Evolutionary conservation across 1,140 invertebrate species (phyloP).

Genomic region (Mya arenaria): DNA sequence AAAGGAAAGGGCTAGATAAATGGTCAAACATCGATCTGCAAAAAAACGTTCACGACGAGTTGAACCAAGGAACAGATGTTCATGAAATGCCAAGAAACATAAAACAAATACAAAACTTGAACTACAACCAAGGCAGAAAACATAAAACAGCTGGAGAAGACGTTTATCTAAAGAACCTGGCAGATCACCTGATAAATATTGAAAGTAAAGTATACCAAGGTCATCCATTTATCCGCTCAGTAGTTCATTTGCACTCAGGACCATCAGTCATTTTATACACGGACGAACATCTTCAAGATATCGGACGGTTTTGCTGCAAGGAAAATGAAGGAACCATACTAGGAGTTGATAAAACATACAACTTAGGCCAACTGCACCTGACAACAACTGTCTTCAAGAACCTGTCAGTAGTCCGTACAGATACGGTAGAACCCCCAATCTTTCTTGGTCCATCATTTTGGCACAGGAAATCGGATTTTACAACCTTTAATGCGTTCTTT

Average conservation of each 20-base stretch:
- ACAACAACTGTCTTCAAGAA: conserved; percentile 9
- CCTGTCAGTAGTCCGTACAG: background rate
- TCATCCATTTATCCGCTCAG: background rate
- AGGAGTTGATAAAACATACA: conserved; percentile 15
- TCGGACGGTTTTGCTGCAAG: conserved; percentile 10
- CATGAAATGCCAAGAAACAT: background rate
- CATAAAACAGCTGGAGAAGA: background rate
- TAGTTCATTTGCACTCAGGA: background rate
- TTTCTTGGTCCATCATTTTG: conserved; percentile 16
- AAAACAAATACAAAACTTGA: conserved; percentile 20
- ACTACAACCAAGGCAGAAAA: background rate
- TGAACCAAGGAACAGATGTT: conserved; percentile 10
- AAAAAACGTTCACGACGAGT: conserved; percentile 22
- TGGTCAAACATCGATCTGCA: background rate
- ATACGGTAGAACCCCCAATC: background rate
- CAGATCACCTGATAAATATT: background rate
- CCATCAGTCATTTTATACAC: background rate
- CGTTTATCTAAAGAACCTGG: background rate
- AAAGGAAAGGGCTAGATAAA: background rate
- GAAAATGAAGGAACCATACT: background rate
- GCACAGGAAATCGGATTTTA: background rate
- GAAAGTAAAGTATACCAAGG: conserved; percentile 7
- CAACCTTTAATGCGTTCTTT: background rate
- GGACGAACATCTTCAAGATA: background rate
- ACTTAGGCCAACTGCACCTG: conserved; percentile 19